A percentile compares a stretch with the other conserved stretches of the same genome.
Evolutionary conservation across 2,888 invertebrate genomes (phyloP).

Genomic region (Formica aserva): DNA sequence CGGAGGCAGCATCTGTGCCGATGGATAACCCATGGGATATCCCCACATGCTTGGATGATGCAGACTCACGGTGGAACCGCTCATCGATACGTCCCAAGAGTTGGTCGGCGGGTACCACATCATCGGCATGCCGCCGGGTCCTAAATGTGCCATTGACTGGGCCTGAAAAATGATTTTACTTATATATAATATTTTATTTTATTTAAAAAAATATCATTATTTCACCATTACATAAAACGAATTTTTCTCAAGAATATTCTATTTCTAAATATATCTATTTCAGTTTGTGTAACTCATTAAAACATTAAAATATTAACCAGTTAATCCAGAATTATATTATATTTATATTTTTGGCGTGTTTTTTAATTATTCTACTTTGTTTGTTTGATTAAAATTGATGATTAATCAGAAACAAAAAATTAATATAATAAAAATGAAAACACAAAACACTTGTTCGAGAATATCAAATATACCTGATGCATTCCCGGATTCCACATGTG

Average conservation of each 20-base stretch:
- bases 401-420: background rate
- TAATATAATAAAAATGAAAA: background rate
- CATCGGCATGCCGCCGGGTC: slow-evolving; percentile 85
- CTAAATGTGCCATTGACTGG: slow-evolving; percentile 90
- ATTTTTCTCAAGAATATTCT: too few relatives aligned
- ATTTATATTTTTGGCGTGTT: too few relatives aligned
- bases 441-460: background rate
- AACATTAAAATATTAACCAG: background rate
- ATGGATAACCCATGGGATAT: slow-evolving; percentile 80
- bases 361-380: background rate
- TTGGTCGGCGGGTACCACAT: slow-evolving; percentile 85
- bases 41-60: slow-evolving; percentile 82
- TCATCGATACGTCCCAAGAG: slow-evolving; percentile 78
- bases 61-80: slow-evolving; percentile 83
- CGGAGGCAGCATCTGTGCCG: slow-evolving; percentile 81
- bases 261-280: too few relatives aligned
- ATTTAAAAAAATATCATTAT: too few relatives aligned
- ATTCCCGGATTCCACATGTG: slow-evolving; percentile 85
- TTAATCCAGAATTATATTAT: too few relatives aligned
- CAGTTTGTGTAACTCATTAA: background rate
- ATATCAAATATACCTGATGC: slow-evolving; percentile 87
- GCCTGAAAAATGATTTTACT: slow-evolving; percentile 86
- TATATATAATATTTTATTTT: background rate
- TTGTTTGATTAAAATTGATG: background rate
- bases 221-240: background rate